Conservation (phyloP, 2,888 invertebrate species). For the Aspidiotus rigidus region DNA sequence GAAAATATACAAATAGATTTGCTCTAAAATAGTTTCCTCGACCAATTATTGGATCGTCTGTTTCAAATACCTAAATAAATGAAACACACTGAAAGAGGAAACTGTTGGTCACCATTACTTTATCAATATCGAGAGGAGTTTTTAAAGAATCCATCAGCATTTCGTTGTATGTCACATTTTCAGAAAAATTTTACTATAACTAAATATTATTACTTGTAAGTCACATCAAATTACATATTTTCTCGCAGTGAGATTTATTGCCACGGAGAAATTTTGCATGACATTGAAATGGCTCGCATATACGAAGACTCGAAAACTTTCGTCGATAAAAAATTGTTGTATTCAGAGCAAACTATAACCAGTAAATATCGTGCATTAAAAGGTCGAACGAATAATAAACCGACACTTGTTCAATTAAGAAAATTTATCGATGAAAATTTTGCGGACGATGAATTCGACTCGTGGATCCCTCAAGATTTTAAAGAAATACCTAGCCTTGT, state of each 20-base stretch:
- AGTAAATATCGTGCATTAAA: conserved; percentile 34
- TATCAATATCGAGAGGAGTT: no score
- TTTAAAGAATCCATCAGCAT: no score
- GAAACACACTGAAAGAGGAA: no score
- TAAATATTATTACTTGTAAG: no score
- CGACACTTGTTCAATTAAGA: conserved; percentile 25
- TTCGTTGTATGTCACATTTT: no score
- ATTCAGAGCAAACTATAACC: conserved; percentile 36
- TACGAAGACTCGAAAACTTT: conserved; percentile 73
- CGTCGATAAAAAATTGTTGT: conserved; percentile 61
- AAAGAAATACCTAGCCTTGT: conserved; percentile 43
- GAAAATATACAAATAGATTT: no score
- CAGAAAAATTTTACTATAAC: no score
- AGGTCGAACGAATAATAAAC: conserved; percentile 23
- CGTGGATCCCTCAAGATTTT: conserved; percentile 41
- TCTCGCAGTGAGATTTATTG: conserved; percentile 58
- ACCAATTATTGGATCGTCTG: no score
- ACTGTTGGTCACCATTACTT: no score
- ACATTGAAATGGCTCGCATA: conserved; percentile 58
- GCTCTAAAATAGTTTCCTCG: no score
- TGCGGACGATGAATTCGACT: conserved; percentile 10
- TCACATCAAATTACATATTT: neutral
- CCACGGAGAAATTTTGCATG: conserved; percentile 60
- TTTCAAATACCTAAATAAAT: no score
- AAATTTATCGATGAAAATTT: conserved; percentile 53